These are phyloP conservation scores for Plutella xylostella DNA, from an alignment of 2,888 invertebrate genomes.

Conservation along the genomic window DNA sequence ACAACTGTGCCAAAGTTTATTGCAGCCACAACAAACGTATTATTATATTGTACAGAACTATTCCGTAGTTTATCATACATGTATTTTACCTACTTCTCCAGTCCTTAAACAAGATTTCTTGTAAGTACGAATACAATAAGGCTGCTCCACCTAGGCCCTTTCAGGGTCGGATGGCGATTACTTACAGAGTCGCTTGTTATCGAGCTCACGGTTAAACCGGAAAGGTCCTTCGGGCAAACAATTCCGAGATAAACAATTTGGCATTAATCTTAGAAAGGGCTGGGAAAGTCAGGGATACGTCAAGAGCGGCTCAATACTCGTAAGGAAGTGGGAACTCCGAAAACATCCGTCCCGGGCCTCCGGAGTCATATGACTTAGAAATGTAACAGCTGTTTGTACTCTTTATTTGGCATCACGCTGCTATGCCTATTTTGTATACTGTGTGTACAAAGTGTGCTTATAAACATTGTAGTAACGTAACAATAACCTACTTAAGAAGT, in stretches of 20 bases:
- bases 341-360: conserved; percentile 31
- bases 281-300: conserved; percentile 29
- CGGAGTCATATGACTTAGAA: background rate
- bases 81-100: background rate
- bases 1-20: too few species aligned
- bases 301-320: conserved; percentile 32
- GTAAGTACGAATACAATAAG: too few species aligned
- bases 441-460: too few species aligned
- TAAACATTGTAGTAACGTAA: too few species aligned
- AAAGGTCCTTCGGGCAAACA: conserved; percentile 8
- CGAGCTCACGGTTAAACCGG: background rate
- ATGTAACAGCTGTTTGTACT: too few species aligned
- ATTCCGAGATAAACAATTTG: conserved; percentile 30
- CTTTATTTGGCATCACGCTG: too few species aligned
- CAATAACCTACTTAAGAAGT: too few species aligned
- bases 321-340: conserved; percentile 28
- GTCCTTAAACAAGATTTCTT: conserved; percentile 3
- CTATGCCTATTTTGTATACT: too few species aligned
- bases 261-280: conserved; percentile 30
- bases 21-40: too few species aligned
- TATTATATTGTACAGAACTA: too few species aligned
- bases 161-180: too few species aligned
- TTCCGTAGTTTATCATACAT: background rate
- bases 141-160: too few species aligned
- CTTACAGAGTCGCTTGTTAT: conserved; percentile 3